Conservation (phyloP, 1,140 invertebrate species). For the Neodiprion virginianus region DNA sequence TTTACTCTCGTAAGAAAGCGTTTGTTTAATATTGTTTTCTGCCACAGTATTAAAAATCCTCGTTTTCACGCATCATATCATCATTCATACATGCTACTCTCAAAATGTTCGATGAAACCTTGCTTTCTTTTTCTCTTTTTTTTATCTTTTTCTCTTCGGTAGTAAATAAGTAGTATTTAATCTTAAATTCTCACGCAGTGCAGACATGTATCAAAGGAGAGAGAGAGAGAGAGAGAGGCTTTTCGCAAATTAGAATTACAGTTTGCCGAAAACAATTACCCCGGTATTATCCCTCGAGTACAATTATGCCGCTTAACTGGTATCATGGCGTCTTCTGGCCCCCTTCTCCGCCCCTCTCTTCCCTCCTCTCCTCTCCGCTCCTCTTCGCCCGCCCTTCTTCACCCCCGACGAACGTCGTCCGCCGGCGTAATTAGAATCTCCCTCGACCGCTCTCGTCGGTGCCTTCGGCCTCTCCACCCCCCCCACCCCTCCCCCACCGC, state of each 20-base stretch:
- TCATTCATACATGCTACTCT: no score
- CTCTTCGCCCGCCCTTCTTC: slow-evolving; percentile 8
- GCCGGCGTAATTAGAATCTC: slow-evolving; percentile 53
- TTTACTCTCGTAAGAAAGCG: no score
- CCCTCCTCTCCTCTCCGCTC: not conserved
- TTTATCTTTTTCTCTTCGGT: no score
- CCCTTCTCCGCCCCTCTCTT: slow-evolving; percentile 17
- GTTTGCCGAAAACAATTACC: slow-evolving; percentile 34
- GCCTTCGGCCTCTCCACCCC: slow-evolving; percentile 31
- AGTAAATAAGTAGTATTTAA: no score
- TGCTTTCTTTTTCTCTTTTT: no score
- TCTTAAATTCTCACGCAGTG: no score
- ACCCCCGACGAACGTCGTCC: slow-evolving; percentile 37
- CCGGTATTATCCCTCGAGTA: slow-evolving; percentile 29
- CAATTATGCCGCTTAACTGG: slow-evolving; percentile 46
- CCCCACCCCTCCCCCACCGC: not conserved
- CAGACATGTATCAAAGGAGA: no score
- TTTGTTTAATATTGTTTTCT: no score
- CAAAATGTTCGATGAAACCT: no score
- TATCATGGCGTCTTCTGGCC: slow-evolving; percentile 42
- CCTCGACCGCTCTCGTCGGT: slow-evolving; percentile 34
- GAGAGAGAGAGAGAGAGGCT: no score
- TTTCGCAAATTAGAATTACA: not conserved
- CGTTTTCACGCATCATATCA: no score
- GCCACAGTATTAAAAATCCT: no score